Percentiles rank a stretch among this genome's conserved stretches.
Evolutionary conservation across 1,140 invertebrate genomes (phyloP).

Genomic region (Aphis craccivora): DNA sequence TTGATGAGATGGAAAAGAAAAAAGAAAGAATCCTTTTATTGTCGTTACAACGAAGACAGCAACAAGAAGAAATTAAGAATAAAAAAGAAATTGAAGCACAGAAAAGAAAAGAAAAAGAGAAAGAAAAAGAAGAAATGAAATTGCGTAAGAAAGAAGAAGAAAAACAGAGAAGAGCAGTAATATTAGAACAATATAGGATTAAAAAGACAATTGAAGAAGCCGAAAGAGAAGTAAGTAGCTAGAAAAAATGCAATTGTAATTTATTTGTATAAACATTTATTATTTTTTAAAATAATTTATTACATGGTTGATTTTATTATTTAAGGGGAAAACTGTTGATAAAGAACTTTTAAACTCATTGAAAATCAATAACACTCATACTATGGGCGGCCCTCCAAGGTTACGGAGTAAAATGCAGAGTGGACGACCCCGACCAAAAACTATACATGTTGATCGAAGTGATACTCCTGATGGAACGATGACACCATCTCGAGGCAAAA

Average conservation of each 20-base stretch:
- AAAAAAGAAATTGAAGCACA: slow-evolving; percentile 86
- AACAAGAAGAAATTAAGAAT: slow-evolving; percentile 85
- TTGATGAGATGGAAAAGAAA: slow-evolving; percentile 89
- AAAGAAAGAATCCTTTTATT: slow-evolving; percentile 88
- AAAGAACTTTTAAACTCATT: slow-evolving; percentile 75
- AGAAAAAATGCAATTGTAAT: neutral
- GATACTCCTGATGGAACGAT: slow-evolving; percentile 78
- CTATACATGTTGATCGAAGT: slow-evolving; percentile 84
- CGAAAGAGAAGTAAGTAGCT: slow-evolving; percentile 75
- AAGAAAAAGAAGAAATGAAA: slow-evolving; percentile 84
- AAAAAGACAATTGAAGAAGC: slow-evolving; percentile 94
- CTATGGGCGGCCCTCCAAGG: slow-evolving; percentile 66
- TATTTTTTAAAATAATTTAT: neutral
- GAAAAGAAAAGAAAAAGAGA: slow-evolving; percentile 78
- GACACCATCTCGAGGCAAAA: slow-evolving; percentile 76
- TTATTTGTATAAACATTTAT: neutral
- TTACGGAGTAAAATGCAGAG: slow-evolving; percentile 68
- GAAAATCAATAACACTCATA: slow-evolving; percentile 54
- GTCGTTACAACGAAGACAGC: slow-evolving; percentile 84
- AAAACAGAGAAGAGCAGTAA: slow-evolving; percentile 81
- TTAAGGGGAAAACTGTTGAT: slow-evolving; percentile 78
- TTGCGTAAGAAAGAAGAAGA: slow-evolving; percentile 90
- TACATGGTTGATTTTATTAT: slow-evolving; percentile 39
- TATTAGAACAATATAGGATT: slow-evolving; percentile 93
- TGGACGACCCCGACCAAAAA: slow-evolving; percentile 78